Base-by-base conservation (phyloP, 2,888 invertebrate genomes). In the Limnephilus lunatus region DNA sequence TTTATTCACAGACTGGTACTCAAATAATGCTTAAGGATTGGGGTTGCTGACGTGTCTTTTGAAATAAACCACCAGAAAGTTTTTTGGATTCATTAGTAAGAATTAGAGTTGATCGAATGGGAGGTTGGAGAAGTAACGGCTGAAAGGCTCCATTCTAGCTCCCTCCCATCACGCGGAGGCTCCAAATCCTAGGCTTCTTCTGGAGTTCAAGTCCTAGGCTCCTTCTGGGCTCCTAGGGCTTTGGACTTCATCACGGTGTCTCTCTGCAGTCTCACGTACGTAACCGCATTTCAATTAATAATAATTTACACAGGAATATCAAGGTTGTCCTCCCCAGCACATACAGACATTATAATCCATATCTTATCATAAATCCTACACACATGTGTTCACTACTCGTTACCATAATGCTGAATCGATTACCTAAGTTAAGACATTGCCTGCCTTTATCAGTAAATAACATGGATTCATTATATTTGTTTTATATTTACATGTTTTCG, bases 341-440 rank as follows among this genome's bases (percentile, higher is more conserved):
- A 89, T 35, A 81, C 35, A 80, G 31, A 48, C 53, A 86, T 48
- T 68, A 68, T 68, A 68, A 68, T 68, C 68, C 68, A 68, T 68
- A 83, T 83, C 35, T 39, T 81, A 81, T 92, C 92, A 92, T 93
- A 93, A 93, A 92, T 91, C 93, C 93, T 93, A 93, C 93, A 93
- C 93, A 93, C 92, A 91, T 83, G 53, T 85, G 81, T 90, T 87
- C 32, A 81, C 85, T 48, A 53, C 35, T 53, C 89, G 91, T 83
- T 92, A 92, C 90, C 86, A 86, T 82, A 90, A 92, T 88, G 94
- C 94, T 94, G 92, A 94, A 94, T 94, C 94, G 94, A 93, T 94
- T 93, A 94, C 93, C 93, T 91, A 93, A 93, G 93, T 83, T 93
- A 93, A 94, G 94, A 92, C 91, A 93, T 93, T 93, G 94, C 94